A percentile compares a stretch with the other conserved stretches of the same genome.
Conservation (phyloP, 2,797 vertebrate species). For the Paedocypris micromegethes region DNA sequence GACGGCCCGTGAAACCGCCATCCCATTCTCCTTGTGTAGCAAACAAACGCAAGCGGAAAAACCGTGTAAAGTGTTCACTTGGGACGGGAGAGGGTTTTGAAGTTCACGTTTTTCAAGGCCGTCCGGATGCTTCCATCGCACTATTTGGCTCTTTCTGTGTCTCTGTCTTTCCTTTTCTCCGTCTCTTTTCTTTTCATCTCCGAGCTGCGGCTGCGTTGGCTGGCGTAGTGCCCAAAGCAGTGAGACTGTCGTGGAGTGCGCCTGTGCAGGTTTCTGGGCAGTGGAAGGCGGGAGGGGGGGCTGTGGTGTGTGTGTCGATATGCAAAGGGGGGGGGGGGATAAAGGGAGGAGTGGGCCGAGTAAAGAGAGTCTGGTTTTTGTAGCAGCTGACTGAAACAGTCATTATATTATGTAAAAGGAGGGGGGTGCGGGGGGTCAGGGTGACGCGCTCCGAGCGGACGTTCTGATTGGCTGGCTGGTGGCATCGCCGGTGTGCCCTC, state of each 20-base stretch:
- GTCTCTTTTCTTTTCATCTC: slow-evolving; percentile 48
- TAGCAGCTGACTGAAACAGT: slow-evolving; percentile 69
- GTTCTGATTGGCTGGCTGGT: slow-evolving; percentile 59
- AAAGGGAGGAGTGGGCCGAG: slow-evolving; percentile 39
- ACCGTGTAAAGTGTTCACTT: neutral
- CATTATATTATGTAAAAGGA: slow-evolving; percentile 74
- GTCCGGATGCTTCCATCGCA: neutral
- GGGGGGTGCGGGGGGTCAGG: slow-evolving; percentile 44
- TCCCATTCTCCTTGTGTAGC: neutral
- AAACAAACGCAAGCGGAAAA: neutral
- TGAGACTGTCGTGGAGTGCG: slow-evolving; percentile 54
- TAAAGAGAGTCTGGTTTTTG: slow-evolving; percentile 60
- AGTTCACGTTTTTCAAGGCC: too few relatives aligned
- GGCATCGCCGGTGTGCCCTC: slow-evolving; percentile 51
- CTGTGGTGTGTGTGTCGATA: slow-evolving; percentile 29
- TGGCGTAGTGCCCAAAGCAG: slow-evolving; percentile 70
- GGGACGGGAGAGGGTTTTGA: too few relatives aligned
- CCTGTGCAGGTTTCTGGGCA: slow-evolving; percentile 46
- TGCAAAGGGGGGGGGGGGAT: slow-evolving; percentile 34
- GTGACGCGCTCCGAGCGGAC: slow-evolving; percentile 50
- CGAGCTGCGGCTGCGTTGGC: slow-evolving; percentile 67
- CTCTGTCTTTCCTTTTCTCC: slow-evolving; percentile 37
- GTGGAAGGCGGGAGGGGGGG: slow-evolving; percentile 35
- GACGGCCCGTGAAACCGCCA: slow-evolving; percentile 44
- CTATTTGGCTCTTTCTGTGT: slow-evolving; percentile 30